Evolutionary conservation across 2,888 invertebrate genomes (phyloP).

Genomic region (Piscicola geometra): DNA sequence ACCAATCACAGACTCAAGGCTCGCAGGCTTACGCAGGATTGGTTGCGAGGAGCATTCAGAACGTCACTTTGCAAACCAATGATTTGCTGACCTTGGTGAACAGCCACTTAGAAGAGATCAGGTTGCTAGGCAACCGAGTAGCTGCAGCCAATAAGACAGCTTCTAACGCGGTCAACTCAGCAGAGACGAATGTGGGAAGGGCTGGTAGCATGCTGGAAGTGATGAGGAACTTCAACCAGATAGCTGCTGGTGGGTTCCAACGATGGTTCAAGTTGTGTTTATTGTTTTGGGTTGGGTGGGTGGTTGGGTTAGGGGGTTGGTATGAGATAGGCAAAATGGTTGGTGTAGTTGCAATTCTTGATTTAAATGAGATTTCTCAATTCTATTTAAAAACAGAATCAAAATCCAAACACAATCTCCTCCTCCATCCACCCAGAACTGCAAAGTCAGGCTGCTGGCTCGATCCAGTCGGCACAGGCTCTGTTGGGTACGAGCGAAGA

Average conservation of each 20-base stretch:
- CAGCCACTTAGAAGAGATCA: not conserved
- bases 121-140: constrained; percentile 10
- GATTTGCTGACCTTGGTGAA: constrained; percentile 13
- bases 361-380: no score
- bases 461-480: constrained; percentile 3
- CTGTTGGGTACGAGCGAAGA: not conserved
- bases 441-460: constrained; percentile 6
- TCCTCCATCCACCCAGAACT: not conserved
- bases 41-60: constrained; percentile 2
- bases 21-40: not conserved
- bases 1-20: not conserved
- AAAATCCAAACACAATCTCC: no score
- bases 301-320: not conserved
- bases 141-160: constrained; percentile 26
- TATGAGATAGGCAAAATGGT: not conserved
- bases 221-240: constrained; percentile 39
- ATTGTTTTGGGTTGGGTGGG: no score
- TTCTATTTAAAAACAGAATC: no score
- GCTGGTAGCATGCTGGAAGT: constrained; percentile 40
- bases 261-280: not conserved
- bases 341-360: not conserved
- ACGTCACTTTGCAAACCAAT: constrained; percentile 7
- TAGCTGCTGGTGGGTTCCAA: constrained; percentile 28
- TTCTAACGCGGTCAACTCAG: constrained; percentile 8
- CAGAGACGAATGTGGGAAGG: constrained; percentile 2